A percentile compares a stretch with the other conserved stretches of the same genome.
phyloP scores from a whole-genome alignment of 2,113 vertebrate genomes.

The Caretta caretta region DNA sequence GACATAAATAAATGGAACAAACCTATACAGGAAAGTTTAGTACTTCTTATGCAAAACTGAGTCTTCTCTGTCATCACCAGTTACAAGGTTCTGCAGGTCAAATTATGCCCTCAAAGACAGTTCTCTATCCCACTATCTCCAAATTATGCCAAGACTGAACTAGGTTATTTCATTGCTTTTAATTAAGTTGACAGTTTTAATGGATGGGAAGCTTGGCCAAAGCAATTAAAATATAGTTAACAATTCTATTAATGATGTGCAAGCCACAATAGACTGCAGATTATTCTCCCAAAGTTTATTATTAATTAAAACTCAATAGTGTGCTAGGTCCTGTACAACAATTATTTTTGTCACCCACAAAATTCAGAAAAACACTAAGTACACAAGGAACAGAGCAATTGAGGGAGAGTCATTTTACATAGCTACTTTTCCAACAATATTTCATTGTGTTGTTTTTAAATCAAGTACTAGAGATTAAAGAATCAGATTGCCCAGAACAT shows the following conservation, averaged over 20 bases:
- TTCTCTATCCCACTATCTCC: neutral
- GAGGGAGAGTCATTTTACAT: neutral
- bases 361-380: neutral
- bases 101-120: rapidly evolving
- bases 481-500: neutral
- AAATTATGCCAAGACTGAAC: neutral
- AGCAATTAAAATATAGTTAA: rapidly evolving
- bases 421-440: neutral
- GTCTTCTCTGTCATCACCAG: too few relatives aligned
- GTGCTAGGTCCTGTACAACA: neutral
- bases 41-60: neutral
- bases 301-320: rapidly evolving
- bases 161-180: neutral
- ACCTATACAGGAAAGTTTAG: neutral
- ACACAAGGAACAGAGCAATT: neutral
- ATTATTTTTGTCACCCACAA: neutral
- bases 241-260: neutral
- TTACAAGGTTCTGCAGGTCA: neutral
- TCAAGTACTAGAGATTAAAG: neutral
- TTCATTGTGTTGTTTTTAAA: neutral
- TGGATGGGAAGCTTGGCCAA: neutral
- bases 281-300: neutral
- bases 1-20: rapidly evolving
- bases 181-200: rapidly evolving
- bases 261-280: neutral